Base-by-base conservation (phyloP, 1,140 invertebrate species). In the Drosophila bipectinata region DNA sequence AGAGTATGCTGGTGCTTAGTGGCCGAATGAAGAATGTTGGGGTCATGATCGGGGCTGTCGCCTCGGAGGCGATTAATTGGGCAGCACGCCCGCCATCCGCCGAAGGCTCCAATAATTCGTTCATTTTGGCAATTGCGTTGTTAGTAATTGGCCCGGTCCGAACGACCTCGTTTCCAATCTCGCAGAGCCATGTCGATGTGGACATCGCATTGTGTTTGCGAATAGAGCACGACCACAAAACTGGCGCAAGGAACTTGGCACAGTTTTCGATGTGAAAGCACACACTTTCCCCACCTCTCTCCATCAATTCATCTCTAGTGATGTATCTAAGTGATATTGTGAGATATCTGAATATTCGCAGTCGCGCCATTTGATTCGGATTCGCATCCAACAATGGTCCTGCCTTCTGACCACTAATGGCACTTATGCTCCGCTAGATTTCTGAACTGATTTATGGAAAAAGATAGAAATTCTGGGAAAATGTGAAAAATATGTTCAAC, bases 201-300 rank as follows among this genome's bases (percentile, higher is more conserved):
- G 37, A 66, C 53, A 55, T 52, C 37, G 68, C 68, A 73, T 73
- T 73, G 68, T 73, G 54, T 71, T 64, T 59, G 18, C 41, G 41
- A 44, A 44, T 44, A 14, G 39, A 41, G 37, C 44, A 63, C 53
- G 30, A 58, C 37, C 54, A 61, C 15, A 79, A 74, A 83, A 75
- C 79, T 83, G 77, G 80, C 77, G 81, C 79, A 79, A 82, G 79
- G 83, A 88, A 88, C 83, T 88, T 88, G 84, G 83, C 83, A 88
- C 83, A 88, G 76, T 77, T 83, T 72, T 69, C 75, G 37, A 18
- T 68, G 63, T 63, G 53, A 77, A 71, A 12, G 10, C 34, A 54
- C 34, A 54, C 72, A 68, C 51, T 28, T 21, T 47, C 37, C 45
- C 41, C 34, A n/a, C 49, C 14, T 18, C 21, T 37, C 55, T 39